Percentiles rank a stretch among this genome's conserved stretches.
These are phyloP conservation scores for Pipra filicauda DNA, from an alignment of 2,113 vertebrate species.

Conservation along the genomic window DNA sequence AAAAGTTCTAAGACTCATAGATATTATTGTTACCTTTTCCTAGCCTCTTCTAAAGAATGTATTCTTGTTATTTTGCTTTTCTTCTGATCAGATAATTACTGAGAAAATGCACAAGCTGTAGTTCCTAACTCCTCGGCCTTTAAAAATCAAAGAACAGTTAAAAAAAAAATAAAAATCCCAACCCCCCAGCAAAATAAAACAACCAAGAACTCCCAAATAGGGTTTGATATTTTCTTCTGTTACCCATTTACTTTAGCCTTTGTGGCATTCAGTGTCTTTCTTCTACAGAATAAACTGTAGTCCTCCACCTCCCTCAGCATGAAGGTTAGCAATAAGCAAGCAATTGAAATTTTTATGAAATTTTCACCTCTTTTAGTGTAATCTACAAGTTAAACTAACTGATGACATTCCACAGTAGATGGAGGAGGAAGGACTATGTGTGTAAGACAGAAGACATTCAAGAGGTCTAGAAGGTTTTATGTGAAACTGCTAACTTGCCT, in stretches of 20 bases:
- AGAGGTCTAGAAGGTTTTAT: neutral
- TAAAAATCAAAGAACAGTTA: neutral
- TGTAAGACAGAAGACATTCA: fast-evolving
- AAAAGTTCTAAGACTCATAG: neutral
- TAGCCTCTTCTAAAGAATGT: neutral
- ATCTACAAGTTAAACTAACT: neutral
- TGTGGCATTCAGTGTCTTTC: neutral
- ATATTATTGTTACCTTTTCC: neutral
- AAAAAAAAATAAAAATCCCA: neutral
- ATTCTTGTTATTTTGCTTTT: neutral
- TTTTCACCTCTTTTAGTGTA: neutral
- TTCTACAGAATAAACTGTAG: neutral
- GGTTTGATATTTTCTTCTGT: neutral
- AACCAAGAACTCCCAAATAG: neutral
- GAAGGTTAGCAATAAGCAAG: neutral
- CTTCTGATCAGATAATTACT: neutral
- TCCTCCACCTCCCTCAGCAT: neutral
- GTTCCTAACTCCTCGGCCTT: neutral
- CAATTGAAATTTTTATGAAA: neutral
- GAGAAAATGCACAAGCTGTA: neutral
- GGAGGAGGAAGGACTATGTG: neutral
- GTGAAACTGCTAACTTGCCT: neutral
- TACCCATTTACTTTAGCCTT: neutral
- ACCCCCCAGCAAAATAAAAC: neutral
- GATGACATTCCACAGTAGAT: neutral